A percentile compares a stretch with the other conserved stretches of the same genome.
Conservation (phyloP, 1,140 invertebrate species). For the Drosophila trapezifrons region DNA sequence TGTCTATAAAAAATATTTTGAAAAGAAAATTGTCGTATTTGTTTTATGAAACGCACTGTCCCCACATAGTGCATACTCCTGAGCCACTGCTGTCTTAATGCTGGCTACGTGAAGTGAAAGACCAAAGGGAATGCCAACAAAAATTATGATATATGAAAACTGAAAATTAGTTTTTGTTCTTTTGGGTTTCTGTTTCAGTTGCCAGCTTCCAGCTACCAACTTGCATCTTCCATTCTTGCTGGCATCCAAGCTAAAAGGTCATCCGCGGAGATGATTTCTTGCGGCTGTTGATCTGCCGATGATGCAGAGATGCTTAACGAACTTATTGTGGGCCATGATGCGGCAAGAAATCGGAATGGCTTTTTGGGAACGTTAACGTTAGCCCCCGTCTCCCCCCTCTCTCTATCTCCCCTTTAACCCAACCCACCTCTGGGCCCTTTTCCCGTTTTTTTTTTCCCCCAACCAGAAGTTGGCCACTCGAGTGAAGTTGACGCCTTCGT, state of each 20-base stretch:
- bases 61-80: constrained; percentile 11
- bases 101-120: constrained; percentile 70
- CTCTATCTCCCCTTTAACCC: constrained; percentile 1
- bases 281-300: constrained; percentile 15
- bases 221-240: constrained; percentile 12
- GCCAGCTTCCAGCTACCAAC: neutral
- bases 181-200: constrained; percentile 45
- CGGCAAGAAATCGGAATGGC: constrained; percentile 70
- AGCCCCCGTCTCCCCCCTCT: neutral
- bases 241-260: constrained; percentile 34
- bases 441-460: constrained; percentile 4
- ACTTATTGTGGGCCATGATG: constrained; percentile 74
- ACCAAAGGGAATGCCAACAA: constrained; percentile 19
- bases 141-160: constrained; percentile 53
- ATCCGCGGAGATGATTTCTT: constrained; percentile 52
- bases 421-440: constrained; percentile 12
- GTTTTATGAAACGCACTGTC: constrained; percentile 13
- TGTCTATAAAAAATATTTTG: too few relatives aligned
- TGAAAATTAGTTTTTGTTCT: constrained; percentile 70
- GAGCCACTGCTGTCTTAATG: constrained; percentile 45
- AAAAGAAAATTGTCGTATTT: too few relatives aligned
- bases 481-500: constrained; percentile 61
- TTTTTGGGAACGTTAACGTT: constrained; percentile 32
- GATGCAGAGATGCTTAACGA: constrained; percentile 56
- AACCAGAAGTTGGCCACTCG: constrained; percentile 51